phyloP scores from a whole-genome alignment of 2,888 invertebrate genomes.

The Sabatieria punctata region DNA sequence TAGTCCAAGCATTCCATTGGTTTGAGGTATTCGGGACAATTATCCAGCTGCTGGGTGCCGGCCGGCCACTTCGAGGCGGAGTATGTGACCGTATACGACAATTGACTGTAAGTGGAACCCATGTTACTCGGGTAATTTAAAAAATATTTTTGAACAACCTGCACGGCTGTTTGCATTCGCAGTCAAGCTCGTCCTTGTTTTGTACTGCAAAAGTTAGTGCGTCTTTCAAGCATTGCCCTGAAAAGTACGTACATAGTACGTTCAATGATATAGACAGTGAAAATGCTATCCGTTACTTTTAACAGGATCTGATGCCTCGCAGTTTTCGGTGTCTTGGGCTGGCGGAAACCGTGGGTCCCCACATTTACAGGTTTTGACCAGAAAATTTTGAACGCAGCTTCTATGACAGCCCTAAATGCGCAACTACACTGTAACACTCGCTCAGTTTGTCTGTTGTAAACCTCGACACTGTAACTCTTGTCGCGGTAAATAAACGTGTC shows the following conservation, averaged over 20 bases:
- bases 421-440: neutral
- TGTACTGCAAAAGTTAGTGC: neutral
- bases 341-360: constrained; percentile 27
- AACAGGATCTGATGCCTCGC: constrained; percentile 21
- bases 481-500: constrained; percentile 23
- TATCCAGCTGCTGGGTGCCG: neutral
- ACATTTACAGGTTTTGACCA: constrained; percentile 22
- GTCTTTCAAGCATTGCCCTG: neutral
- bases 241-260: neutral
- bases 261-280: neutral
- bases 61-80: constrained; percentile 14
- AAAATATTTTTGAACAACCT: constrained; percentile 13
- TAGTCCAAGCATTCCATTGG: neutral
- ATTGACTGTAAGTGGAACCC: constrained; percentile 16
- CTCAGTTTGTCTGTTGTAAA: neutral
- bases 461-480: constrained; percentile 25
- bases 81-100: constrained; percentile 23
- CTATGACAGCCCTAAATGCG: constrained; percentile 20
- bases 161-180: constrained; percentile 25
- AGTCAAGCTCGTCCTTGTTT: constrained; percentile 12
- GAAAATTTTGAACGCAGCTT: constrained; percentile 21
- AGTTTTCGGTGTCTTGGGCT: constrained; percentile 17
- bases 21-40: neutral
- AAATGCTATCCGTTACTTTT: constrained; percentile 5
- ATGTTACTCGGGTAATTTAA: neutral